Base-by-base conservation (phyloP, 35 echinoderm and acorn worm genomes). In the Ophiothrix spiculata region DNA sequence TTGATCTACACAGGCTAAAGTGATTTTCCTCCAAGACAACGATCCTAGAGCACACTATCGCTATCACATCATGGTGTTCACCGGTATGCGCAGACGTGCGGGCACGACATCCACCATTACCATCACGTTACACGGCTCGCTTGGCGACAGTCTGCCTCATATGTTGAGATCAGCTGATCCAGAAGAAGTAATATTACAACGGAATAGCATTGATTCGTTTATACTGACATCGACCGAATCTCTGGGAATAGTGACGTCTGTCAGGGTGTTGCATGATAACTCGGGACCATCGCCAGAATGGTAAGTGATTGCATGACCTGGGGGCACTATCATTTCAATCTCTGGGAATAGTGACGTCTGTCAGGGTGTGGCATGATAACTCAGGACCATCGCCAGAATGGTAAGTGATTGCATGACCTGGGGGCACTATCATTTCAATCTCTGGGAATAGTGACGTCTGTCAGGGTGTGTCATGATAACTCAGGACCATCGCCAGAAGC, bases 181-280 rank as follows among this genome's bases (percentile, higher is more conserved):
- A n/a, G n/a, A n/a, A n/a, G n/a, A n/a, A n/a, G n/a, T n/a, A n/a
- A n/a, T n/a, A n/a, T n/a, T 99, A 36, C 79, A 92, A 77, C 75
- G 90, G 33, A 82, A 92, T 33, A 35, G 82, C 21, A 64, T 75
- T 15, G 96, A 99, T 77, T 99, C 96, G 33, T 99, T 99, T 41
- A 41, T 99, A 39, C 56, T 99, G 38, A 80, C 89, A 25, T 92
- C 92, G 4, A 39, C 79, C 23, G 37, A 80, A 21, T 89, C 85
- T 19, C 82, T 99, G 1, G 92, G 90, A 33, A 84, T 84, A 23
- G 74, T 99, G 45, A 82, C 81, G 15, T 73, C 85, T 31, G 23
- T 94, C 0, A 91, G 96, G 56, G 31, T 99, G 15, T 99, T 92
- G 96, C 96, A 99, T 81, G 92, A 99, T 60, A 99, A 99, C 39